A percentile compares a stretch with the other conserved stretches of the same genome.
These are phyloP conservation scores for Acleris laterana DNA, from an alignment of 2,888 invertebrate genomes.

Conservation along the genomic window DNA sequence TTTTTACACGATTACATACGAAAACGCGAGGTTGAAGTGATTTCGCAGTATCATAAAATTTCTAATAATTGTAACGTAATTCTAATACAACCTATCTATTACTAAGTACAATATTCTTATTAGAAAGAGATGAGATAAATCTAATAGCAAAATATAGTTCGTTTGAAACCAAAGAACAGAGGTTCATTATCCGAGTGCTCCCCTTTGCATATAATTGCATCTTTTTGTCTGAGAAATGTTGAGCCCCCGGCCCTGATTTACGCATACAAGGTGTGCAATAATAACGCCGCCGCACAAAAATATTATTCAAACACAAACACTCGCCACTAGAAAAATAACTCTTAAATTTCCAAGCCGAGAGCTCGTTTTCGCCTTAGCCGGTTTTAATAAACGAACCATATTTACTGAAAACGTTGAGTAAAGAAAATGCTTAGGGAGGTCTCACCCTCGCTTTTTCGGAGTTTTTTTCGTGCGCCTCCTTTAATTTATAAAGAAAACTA, in stretches of 20 bases:
- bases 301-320: conserved; percentile 62
- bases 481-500: conserved; percentile 81
- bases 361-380: conserved; percentile 52
- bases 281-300: conserved; percentile 79
- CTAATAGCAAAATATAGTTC: conserved; percentile 17
- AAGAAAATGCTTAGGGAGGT: conserved; percentile 76
- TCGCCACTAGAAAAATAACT: conserved; percentile 48
- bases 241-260: conserved; percentile 81
- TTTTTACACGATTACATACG: no score
- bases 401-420: conserved; percentile 79
- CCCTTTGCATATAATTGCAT: conserved; percentile 81
- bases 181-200: conserved; percentile 63
- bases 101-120: conserved; percentile 9
- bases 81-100: background rate
- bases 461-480: conserved; percentile 73
- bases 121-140: conserved; percentile 18
- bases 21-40: no score
- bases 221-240: conserved; percentile 80
- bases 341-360: conserved; percentile 52
- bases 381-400: conserved; percentile 57
- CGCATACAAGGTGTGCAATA: conserved; percentile 84
- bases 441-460: conserved; percentile 70
- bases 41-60: no score
- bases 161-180: conserved; percentile 46
- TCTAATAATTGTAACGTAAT: no score